Conservation (phyloP, 1,140 invertebrate genomes). For the Epicauta chinensis region DNA sequence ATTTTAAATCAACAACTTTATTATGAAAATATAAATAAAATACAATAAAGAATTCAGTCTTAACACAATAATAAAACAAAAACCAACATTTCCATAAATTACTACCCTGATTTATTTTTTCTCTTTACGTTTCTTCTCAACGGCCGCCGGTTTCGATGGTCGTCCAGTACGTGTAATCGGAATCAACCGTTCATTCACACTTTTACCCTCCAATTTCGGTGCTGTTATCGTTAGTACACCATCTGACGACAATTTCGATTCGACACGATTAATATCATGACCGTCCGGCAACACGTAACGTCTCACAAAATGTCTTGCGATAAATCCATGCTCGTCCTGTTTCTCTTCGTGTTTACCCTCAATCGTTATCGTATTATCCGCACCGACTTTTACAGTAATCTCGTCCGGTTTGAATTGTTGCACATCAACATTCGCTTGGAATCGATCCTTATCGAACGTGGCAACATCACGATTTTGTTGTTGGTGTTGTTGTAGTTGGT, state of each 20-base stretch:
- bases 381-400: slow-evolving; percentile 67
- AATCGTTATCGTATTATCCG: slow-evolving; percentile 59
- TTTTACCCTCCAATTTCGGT: slow-evolving; percentile 45
- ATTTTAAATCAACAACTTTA: too few species aligned
- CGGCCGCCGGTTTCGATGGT: slow-evolving; percentile 43
- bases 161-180: slow-evolving; percentile 48
- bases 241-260: slow-evolving; percentile 55
- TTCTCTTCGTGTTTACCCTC: slow-evolving; percentile 67
- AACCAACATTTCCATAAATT: too few species aligned
- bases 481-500: too few species aligned
- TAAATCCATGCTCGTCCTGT: slow-evolving; percentile 56
- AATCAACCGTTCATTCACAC: slow-evolving; percentile 41
- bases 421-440: slow-evolving; percentile 58
- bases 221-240: slow-evolving; percentile 56
- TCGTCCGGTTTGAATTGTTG: slow-evolving; percentile 76
- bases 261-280: slow-evolving; percentile 48
- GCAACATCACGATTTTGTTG: too few species aligned
- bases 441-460: slow-evolving; percentile 48
- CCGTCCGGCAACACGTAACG: slow-evolving; percentile 57
- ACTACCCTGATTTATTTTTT: too few species aligned
- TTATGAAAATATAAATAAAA: too few species aligned
- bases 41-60: too few species aligned
- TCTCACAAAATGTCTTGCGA: slow-evolving; percentile 61
- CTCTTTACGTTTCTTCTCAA: too few species aligned
- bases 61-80: too few species aligned